A percentile compares a stretch with the other conserved stretches of the same genome.
Conservation (phyloP, 1,140 invertebrate species). For the Paralvinella palmiformis region DNA sequence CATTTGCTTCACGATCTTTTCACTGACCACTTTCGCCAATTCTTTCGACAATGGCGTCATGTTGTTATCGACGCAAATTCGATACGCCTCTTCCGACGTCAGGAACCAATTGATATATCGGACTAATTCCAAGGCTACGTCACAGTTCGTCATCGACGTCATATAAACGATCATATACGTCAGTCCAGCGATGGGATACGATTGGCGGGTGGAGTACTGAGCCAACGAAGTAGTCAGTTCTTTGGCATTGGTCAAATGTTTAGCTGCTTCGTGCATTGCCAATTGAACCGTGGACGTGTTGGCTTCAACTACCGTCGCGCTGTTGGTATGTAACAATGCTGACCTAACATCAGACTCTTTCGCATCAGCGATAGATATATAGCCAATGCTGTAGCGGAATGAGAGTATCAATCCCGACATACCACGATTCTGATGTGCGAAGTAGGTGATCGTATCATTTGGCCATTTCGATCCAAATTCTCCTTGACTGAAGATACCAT, state of each 20-base stretch:
- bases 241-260: no score
- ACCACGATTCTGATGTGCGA: neutral
- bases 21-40: neutral
- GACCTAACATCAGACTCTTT: neutral
- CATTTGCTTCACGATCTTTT: neutral
- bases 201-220: conserved; percentile 4
- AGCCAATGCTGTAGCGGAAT: conserved; percentile 12
- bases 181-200: conserved; percentile 34
- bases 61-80: neutral
- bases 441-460: neutral
- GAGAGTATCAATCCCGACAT: conserved; percentile 12
- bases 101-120: conserved; percentile 35
- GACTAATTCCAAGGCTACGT: conserved; percentile 29
- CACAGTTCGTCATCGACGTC: conserved; percentile 26
- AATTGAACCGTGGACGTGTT: neutral
- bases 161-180: conserved; percentile 33
- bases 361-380: conserved; percentile 11
- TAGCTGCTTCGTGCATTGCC: neutral
- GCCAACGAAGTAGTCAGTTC: neutral
- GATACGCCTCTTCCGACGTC: neutral
- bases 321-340: neutral
- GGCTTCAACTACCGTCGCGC: neutral
- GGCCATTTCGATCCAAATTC: conserved; percentile 3
- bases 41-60: neutral
- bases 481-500: conserved; percentile 23